A percentile compares a stretch with the other conserved stretches of the same genome.
phyloP scores from a whole-genome alignment of 2,113 vertebrate species.

The Mormoops blainvillei region DNA sequence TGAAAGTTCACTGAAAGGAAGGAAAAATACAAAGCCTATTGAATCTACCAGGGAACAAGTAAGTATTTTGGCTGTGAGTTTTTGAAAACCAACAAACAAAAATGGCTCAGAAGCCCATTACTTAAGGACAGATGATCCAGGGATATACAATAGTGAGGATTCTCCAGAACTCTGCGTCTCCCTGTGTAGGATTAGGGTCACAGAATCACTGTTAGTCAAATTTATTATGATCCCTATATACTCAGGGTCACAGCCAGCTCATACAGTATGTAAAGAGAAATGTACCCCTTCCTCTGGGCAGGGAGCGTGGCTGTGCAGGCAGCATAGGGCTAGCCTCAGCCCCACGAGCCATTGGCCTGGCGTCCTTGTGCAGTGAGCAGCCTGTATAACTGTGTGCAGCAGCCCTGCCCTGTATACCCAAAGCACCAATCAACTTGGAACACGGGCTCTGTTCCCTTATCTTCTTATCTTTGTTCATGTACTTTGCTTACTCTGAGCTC shows the following conservation, averaged over 20 bases:
- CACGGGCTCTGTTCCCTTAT: background rate
- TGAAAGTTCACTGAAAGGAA: background rate
- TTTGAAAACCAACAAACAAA: slow-evolving; percentile 2
- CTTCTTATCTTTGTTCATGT: background rate
- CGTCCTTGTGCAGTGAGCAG: background rate
- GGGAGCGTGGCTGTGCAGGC: background rate
- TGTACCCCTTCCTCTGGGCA: background rate
- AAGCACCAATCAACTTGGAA: background rate
- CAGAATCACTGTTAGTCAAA: background rate
- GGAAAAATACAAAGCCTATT: background rate
- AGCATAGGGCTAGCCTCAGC: background rate
- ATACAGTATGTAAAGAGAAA: background rate
- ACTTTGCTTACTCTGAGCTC: background rate
- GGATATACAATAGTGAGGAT: background rate
- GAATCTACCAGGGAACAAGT: background rate
- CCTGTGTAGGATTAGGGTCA: background rate
- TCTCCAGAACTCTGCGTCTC: background rate
- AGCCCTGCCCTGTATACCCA: background rate
- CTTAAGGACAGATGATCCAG: background rate
- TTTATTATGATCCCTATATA: background rate
- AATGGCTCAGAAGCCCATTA: background rate
- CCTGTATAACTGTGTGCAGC: background rate
- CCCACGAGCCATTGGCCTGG: background rate
- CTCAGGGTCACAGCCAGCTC: background rate
- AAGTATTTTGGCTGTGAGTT: background rate